Percentiles rank a stretch among this genome's conserved stretches.
Evolutionary conservation across 1,140 invertebrate species (phyloP).

Genomic region (Tribolium castaneum): DNA sequence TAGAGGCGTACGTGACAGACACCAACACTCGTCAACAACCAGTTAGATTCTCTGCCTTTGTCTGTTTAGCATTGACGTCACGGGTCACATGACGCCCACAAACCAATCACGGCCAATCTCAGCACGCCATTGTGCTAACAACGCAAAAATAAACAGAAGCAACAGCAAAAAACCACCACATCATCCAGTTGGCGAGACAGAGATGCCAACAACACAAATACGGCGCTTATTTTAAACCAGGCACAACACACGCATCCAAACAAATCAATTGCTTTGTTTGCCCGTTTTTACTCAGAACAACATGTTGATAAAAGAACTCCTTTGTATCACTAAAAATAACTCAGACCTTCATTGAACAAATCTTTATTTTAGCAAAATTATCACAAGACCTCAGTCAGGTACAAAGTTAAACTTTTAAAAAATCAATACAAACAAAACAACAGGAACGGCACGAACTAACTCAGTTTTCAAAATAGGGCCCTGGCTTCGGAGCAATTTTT

Average conservation of each 20-base stretch:
- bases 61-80: slow-evolving; percentile 36
- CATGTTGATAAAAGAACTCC: slow-evolving; percentile 4
- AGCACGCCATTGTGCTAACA: slow-evolving; percentile 25
- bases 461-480: slow-evolving; percentile 13
- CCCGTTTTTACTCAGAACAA: slow-evolving; percentile 10
- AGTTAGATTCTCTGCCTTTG: slow-evolving; percentile 45
- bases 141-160: slow-evolving; percentile 38
- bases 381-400: slow-evolving; percentile 41
- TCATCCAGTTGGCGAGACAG: slow-evolving; percentile 2
- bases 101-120: slow-evolving; percentile 4
- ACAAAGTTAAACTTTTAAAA: slow-evolving; percentile 23
- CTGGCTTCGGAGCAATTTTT: slow-evolving; percentile 63
- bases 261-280: slow-evolving; percentile 25
- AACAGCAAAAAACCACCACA: background rate
- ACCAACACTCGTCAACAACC: slow-evolving; percentile 41
- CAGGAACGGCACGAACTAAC: background rate
- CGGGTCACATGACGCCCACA: background rate
- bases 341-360: slow-evolving; percentile 5
- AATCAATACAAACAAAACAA: background rate
- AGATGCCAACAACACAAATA: slow-evolving; percentile 7
- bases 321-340: slow-evolving; percentile 31
- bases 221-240: slow-evolving; percentile 30
- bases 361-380: slow-evolving; percentile 38
- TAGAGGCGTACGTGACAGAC: slow-evolving; percentile 48
- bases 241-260: slow-evolving; percentile 17